Evolutionary conservation across 2,113 vertebrate genomes (phyloP).

Genomic region (Camelus bactrianus): DNA sequence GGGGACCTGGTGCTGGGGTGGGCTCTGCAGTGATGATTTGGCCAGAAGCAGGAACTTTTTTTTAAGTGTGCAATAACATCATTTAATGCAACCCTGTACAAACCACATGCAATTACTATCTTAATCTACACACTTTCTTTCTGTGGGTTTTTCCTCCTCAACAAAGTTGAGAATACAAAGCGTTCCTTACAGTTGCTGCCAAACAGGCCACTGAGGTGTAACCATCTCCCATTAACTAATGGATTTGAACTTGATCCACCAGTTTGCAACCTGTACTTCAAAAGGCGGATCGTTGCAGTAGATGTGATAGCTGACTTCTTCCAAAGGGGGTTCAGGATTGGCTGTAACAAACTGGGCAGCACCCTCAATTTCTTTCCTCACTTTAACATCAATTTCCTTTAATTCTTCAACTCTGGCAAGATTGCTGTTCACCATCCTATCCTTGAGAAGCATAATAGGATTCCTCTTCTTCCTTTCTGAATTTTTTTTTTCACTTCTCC

Average conservation of each 20-base stretch:
- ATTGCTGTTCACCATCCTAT: too few species aligned
- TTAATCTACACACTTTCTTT: constrained; percentile 12
- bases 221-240: constrained; percentile 87
- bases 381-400: constrained; percentile 96
- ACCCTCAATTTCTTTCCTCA: constrained; percentile 97
- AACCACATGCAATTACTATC: constrained; percentile 49
- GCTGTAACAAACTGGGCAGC: constrained; percentile 97
- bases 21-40: fast-evolving
- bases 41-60: not conserved
- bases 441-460: too few species aligned
- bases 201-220: not conserved
- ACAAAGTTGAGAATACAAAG: constrained; percentile 21
- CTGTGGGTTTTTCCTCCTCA: constrained; percentile 24
- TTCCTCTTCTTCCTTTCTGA: too few species aligned
- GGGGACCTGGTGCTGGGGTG: not conserved
- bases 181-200: constrained; percentile 28
- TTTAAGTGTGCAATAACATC: not conserved
- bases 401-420: too few species aligned
- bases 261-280: constrained; percentile 95
- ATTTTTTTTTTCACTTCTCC: too few species aligned
- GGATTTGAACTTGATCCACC: constrained; percentile 96
- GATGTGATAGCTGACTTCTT: constrained; percentile 95
- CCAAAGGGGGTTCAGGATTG: constrained; percentile 96
- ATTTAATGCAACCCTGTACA: constrained; percentile 45
- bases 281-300: constrained; percentile 91